phyloP scores from a whole-genome alignment of 2,113 vertebrate species.

The Cheirogaleus medius region DNA sequence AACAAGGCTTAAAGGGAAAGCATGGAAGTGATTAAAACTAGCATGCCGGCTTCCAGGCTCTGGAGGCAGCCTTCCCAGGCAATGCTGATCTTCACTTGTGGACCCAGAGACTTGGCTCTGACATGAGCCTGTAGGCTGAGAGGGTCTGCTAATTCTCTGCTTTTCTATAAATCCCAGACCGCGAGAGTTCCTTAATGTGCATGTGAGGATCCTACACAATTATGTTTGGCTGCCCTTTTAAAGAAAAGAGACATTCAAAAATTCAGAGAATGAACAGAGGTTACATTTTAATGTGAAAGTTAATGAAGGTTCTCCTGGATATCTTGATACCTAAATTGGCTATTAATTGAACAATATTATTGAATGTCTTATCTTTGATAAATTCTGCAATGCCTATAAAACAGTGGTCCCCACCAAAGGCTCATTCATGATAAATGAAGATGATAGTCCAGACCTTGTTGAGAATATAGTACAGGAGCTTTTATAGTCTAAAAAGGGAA shows the following conservation, averaged over 20 bases:
- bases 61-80: neutral
- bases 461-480: neutral
- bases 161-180: neutral
- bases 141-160: neutral
- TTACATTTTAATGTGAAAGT: neutral
- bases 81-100: constrained; percentile 4
- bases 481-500: neutral
- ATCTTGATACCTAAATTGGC: neutral
- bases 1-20: constrained; percentile 21
- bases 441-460: neutral
- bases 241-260: constrained; percentile 5
- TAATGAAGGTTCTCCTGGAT: neutral
- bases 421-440: neutral
- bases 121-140: neutral
- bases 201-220: neutral
- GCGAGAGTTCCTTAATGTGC: neutral
- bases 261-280: neutral
- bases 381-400: neutral
- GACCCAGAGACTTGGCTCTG: neutral
- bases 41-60: neutral
- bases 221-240: neutral
- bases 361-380: neutral
- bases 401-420: neutral
- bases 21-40: neutral
- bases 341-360: neutral